These are phyloP conservation scores for Helostoma temminkii DNA, from an alignment of 2,797 vertebrate genomes.

Conservation along the genomic window DNA sequence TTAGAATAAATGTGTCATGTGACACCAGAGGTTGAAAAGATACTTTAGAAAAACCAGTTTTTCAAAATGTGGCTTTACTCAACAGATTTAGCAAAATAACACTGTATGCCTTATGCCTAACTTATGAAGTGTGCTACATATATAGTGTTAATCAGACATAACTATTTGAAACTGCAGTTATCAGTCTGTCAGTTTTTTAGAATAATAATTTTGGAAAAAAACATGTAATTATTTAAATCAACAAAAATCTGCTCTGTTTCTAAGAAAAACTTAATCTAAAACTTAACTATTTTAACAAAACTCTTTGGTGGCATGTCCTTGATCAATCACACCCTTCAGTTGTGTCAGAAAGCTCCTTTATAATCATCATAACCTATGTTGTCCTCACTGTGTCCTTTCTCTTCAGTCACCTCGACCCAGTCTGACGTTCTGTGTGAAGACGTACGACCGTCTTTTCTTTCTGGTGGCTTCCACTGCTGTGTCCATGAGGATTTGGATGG, in stretches of 20 bases:
- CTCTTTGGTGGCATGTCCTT: no score
- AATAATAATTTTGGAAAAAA: no score
- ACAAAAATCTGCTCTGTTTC: no score
- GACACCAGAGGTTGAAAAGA: slow-evolving; percentile 13
- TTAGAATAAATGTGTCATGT: slow-evolving; percentile 7
- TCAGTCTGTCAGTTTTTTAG: background rate
- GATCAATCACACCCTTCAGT: background rate
- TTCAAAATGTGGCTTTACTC: background rate
- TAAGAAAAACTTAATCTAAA: no score
- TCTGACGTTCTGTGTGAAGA: slow-evolving; percentile 94
- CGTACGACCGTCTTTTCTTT: slow-evolving; percentile 93
- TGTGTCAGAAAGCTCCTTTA: background rate
- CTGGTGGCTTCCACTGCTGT: slow-evolving; percentile 90
- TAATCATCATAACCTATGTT: background rate
- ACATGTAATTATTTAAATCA: no score
- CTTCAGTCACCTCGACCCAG: slow-evolving; percentile 89
- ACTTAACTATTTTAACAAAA: no score
- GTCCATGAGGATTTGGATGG: slow-evolving; percentile 97
- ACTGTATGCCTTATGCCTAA: background rate
- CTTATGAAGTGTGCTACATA: background rate
- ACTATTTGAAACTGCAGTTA: no score
- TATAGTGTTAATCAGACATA: background rate
- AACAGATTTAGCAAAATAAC: background rate
- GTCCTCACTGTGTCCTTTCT: background rate
- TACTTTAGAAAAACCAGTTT: background rate